Percentiles rank a stretch among this genome's conserved stretches.
Conservation (phyloP, 2,797 vertebrate species). For the Cossypha caffra region DNA sequence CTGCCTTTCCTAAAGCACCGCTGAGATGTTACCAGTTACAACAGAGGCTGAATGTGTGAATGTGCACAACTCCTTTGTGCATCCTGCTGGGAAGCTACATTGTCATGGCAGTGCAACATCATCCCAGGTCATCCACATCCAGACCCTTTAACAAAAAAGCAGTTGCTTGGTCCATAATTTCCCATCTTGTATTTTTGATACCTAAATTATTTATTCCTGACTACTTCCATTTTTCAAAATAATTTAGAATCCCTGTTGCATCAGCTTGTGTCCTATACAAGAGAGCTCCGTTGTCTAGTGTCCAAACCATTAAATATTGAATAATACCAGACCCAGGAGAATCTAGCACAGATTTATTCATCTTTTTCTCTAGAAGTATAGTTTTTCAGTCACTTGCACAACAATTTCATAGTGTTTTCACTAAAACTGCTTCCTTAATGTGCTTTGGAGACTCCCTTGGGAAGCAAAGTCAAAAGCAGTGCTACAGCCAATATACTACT, state of each 20-base stretch:
- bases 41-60: neutral
- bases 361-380: neutral
- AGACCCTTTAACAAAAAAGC: neutral
- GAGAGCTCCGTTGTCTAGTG: fast-evolving
- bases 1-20: neutral
- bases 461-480: neutral
- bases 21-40: neutral
- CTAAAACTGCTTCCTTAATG: neutral
- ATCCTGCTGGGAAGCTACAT: neutral
- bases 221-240: neutral
- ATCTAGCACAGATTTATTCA: neutral
- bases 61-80: neutral
- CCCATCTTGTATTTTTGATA: neutral
- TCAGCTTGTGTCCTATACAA: neutral
- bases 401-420: neutral
- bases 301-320: neutral
- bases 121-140: neutral
- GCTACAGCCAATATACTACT: neutral
- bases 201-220: neutral
- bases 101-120: neutral
- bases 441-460: neutral
- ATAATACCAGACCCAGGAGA: neutral
- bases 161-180: neutral
- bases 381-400: neutral
- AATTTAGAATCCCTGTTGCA: neutral